Evolutionary conservation across 2,797 vertebrate species (phyloP).

Genomic region (Acanthurus leucopareius): DNA sequence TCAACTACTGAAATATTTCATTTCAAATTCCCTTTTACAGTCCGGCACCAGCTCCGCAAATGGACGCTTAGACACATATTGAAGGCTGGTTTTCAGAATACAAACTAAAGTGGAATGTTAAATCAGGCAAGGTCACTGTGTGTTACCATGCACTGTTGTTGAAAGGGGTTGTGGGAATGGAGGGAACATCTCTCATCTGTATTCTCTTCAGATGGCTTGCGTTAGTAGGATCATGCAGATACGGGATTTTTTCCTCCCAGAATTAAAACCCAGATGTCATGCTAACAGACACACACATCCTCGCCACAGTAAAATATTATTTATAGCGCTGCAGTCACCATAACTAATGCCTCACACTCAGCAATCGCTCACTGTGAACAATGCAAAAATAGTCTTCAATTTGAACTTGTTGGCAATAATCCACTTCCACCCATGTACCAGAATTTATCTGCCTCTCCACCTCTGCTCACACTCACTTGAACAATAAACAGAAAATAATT

Average conservation of each 20-base stretch:
- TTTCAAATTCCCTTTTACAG: slow-evolving; percentile 68
- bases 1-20: slow-evolving; percentile 63
- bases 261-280: slow-evolving; percentile 84
- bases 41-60: slow-evolving; percentile 53
- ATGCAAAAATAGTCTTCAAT: slow-evolving; percentile 74
- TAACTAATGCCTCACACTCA: slow-evolving; percentile 75
- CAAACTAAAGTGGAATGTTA: slow-evolving; percentile 72
- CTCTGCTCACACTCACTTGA: slow-evolving; percentile 24
- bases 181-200: slow-evolving; percentile 79
- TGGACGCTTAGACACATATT: slow-evolving; percentile 40
- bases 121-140: slow-evolving; percentile 82
- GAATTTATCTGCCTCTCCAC: slow-evolving; percentile 53
- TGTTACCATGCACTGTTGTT: slow-evolving; percentile 69
- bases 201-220: slow-evolving; percentile 82
- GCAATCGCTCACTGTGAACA: slow-evolving; percentile 77
- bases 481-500: slow-evolving; percentile 52
- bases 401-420: slow-evolving; percentile 70
- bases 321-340: slow-evolving; percentile 79
- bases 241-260: slow-evolving; percentile 71
- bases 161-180: slow-evolving; percentile 66
- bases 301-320: slow-evolving; percentile 78
- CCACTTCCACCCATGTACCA: slow-evolving; percentile 65
- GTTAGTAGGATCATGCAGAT: slow-evolving; percentile 82
- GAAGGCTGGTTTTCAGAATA: slow-evolving; percentile 60
- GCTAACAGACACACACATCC: slow-evolving; percentile 74